phyloP scores from a whole-genome alignment of 2,113 vertebrate genomes.

The Tenrec ecaudatus region DNA sequence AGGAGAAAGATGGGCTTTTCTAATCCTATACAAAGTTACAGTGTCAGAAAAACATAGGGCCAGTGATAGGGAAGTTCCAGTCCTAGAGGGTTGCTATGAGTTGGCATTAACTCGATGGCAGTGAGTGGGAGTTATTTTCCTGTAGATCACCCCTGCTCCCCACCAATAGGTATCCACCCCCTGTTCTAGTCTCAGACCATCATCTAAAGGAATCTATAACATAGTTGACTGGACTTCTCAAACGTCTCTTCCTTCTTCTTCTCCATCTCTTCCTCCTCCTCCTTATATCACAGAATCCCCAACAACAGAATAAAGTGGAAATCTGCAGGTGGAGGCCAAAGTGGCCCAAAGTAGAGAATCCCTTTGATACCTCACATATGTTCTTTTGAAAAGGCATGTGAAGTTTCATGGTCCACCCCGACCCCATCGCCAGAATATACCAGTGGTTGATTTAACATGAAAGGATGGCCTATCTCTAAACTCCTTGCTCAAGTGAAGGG shows the following conservation, averaged over 20 bases:
- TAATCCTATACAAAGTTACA: too few relatives aligned
- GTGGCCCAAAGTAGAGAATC: not conserved
- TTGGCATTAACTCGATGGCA: too few relatives aligned
- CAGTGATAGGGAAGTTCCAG: too few relatives aligned
- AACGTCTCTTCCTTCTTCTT: not conserved
- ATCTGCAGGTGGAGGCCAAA: not conserved
- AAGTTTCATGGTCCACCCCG: conserved; percentile 49
- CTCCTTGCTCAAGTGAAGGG: not conserved
- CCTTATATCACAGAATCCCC: not conserved
- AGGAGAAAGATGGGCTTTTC: too few relatives aligned
- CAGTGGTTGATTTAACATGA: conserved; percentile 30
- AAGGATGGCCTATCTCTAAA: conserved; percentile 18
- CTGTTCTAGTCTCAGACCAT: conserved; percentile 19
- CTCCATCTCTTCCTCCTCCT: too few relatives aligned
- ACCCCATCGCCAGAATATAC: not conserved
- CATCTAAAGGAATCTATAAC: not conserved
- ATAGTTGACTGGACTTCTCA: conserved; percentile 27
- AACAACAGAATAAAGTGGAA: conserved; percentile 33
- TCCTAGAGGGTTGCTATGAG: too few relatives aligned
- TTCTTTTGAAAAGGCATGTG: conserved; percentile 43
- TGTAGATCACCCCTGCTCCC: not conserved
- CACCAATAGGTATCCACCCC: not conserved
- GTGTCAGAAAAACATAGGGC: too few relatives aligned
- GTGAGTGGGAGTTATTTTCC: too few relatives aligned
- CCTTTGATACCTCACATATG: conserved; percentile 21